phyloP scores from a whole-genome alignment of 2,797 vertebrate species.

The Tangara arthus region DNA sequence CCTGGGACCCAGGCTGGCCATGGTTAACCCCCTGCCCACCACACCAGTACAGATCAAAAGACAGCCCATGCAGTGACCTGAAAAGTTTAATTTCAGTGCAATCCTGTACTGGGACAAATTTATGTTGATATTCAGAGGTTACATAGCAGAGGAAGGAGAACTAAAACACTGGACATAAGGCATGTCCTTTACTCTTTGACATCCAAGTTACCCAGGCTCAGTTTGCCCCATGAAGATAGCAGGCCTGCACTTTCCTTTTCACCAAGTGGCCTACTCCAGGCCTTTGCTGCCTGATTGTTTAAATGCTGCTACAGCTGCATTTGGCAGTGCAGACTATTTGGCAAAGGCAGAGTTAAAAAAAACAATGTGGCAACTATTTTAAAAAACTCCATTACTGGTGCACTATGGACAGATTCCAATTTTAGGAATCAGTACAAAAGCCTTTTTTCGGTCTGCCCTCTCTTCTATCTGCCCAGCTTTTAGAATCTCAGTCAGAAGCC shows the following conservation, averaged over 20 bases:
- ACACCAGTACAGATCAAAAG: background rate
- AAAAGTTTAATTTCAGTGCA: background rate
- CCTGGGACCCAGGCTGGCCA: background rate
- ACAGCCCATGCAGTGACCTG: fast-evolving
- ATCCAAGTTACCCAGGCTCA: background rate
- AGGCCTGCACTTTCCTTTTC: background rate
- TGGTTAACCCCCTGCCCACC: background rate
- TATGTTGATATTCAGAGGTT: background rate
- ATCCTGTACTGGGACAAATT: background rate
- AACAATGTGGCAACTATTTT: background rate
- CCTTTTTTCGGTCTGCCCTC: background rate
- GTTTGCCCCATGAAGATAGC: background rate
- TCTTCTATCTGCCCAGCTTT: background rate
- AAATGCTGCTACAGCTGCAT: background rate
- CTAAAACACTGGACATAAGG: background rate
- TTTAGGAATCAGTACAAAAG: background rate
- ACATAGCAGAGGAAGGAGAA: background rate
- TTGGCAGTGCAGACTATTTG: background rate
- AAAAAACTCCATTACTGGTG: fast-evolving
- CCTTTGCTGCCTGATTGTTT: background rate
- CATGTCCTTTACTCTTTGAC: background rate
- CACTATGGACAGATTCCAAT: background rate
- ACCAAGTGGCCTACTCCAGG: background rate
- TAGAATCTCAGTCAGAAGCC: background rate
- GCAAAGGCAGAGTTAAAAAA: background rate